Percentiles rank a stretch among this genome's conserved stretches.
Evolutionary conservation across 2,113 vertebrate species (phyloP).

Genomic region (Ctenodactylus gundi): DNA sequence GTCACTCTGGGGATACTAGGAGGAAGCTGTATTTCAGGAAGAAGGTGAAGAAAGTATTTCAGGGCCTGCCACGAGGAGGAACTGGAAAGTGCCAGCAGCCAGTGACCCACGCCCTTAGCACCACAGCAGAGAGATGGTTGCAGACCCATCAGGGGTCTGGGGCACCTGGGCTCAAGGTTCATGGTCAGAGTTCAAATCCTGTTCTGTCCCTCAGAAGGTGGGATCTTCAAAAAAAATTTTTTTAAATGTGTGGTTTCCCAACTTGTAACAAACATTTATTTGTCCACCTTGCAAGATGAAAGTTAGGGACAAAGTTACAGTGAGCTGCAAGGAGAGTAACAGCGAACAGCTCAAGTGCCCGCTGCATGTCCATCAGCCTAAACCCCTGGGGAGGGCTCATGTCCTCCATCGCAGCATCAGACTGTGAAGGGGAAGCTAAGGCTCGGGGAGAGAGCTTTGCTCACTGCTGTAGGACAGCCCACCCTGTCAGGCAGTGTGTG

Average conservation of each 20-base stretch:
- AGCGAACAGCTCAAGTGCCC: neutral
- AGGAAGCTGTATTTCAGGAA: neutral
- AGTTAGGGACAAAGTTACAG: neutral
- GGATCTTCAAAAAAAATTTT: neutral
- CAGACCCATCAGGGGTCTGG: neutral
- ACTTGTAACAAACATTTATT: slow-evolving; percentile 12
- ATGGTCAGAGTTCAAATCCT: neutral
- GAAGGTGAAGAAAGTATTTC: neutral
- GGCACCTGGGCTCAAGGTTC: neutral
- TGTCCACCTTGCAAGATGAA: neutral
- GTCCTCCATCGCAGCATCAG: neutral
- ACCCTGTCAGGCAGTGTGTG: neutral
- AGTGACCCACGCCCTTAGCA: neutral
- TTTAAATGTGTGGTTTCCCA: neutral
- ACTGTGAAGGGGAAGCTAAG: neutral
- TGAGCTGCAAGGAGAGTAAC: too few species aligned
- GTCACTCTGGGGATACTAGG: neutral
- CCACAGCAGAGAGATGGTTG: neutral
- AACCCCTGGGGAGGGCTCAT: neutral
- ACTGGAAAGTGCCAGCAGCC: neutral
- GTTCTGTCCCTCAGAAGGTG: neutral
- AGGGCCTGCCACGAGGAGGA: neutral
- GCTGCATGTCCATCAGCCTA: neutral
- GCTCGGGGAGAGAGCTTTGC: neutral
- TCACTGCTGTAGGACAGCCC: too few species aligned